Evolutionary conservation across 2,797 vertebrate species (phyloP).

Genomic region (Telmatherina bonti): DNA sequence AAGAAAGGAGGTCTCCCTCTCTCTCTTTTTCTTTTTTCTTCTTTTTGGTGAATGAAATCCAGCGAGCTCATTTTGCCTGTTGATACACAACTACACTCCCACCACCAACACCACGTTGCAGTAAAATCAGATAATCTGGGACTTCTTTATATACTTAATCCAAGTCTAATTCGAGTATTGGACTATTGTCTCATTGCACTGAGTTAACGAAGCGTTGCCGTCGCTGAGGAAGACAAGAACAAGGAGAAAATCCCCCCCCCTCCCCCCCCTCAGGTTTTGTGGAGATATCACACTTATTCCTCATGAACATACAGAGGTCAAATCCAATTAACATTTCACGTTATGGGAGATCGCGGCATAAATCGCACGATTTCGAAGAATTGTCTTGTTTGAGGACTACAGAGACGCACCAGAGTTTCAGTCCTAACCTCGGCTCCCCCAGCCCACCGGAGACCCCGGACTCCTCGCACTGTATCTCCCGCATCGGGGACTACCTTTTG

Average conservation of each 20-base stretch:
- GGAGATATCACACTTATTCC: conserved; percentile 86
- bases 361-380: conserved; percentile 98
- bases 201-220: conserved; percentile 34
- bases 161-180: conserved; percentile 13
- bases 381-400: conserved; percentile 93
- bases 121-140: not conserved
- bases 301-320: conserved; percentile 99
- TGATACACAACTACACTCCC: conserved; percentile 3
- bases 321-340: conserved; percentile 99
- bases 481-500: conserved; percentile 99
- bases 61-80: conserved; percentile 28
- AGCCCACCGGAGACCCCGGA: conserved; percentile 99
- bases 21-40: too few relatives aligned
- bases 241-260: conserved; percentile 38
- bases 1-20: conserved; percentile 14
- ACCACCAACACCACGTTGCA: conserved; percentile 20
- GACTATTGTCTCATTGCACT: conserved; percentile 31
- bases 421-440: conserved; percentile 97
- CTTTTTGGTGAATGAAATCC: conserved; percentile 33
- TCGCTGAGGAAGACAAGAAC: conserved; percentile 27
- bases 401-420: conserved; percentile 96
- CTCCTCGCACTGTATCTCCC: conserved; percentile 98
- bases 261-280: conserved; percentile 38
- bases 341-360: conserved; percentile 98
- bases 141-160: not conserved